These are phyloP conservation scores for Drosophila fulvimacula DNA, from an alignment of 2,888 invertebrate species.

Conservation along the genomic window DNA sequence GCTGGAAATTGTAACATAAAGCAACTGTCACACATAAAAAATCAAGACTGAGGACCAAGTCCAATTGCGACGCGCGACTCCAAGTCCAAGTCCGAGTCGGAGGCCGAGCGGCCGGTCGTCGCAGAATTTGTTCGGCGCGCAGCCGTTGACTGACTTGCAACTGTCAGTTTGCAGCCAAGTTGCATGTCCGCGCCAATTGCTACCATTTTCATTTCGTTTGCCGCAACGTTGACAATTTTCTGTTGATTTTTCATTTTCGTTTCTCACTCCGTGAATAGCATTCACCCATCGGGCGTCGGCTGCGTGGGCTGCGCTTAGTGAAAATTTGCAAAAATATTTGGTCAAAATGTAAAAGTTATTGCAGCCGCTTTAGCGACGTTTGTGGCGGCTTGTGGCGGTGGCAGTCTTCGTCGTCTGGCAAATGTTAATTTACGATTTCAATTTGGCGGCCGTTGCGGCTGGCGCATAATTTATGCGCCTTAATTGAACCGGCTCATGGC, in stretches of 20 bases:
- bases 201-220: slow-evolving; percentile 80
- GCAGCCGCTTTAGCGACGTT: slow-evolving; percentile 34
- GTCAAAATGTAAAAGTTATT: slow-evolving; percentile 81
- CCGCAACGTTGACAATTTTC: slow-evolving; percentile 65
- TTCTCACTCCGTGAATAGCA: slow-evolving; percentile 30
- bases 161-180: slow-evolving; percentile 76
- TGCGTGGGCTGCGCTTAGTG: slow-evolving; percentile 79
- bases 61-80: slow-evolving; percentile 12
- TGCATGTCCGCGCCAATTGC: slow-evolving; percentile 77
- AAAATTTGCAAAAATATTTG: slow-evolving; percentile 81
- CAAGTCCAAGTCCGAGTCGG: slow-evolving; percentile 12
- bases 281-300: slow-evolving; percentile 72
- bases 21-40: slow-evolving; percentile 78
- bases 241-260: slow-evolving; percentile 8
- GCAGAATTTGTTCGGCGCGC: slow-evolving; percentile 39
- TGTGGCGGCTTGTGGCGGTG: slow-evolving; percentile 2
- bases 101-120: neutral
- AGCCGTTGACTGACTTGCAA: slow-evolving; percentile 71
- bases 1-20: slow-evolving; percentile 77
- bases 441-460: slow-evolving; percentile 72
- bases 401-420: slow-evolving; percentile 60
- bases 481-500: slow-evolving; percentile 69
- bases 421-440: slow-evolving; percentile 82
- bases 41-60: slow-evolving; percentile 45
- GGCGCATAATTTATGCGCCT: slow-evolving; percentile 80